phyloP scores from a whole-genome alignment of 2,113 vertebrate genomes.

The Alethe castanea region DNA sequence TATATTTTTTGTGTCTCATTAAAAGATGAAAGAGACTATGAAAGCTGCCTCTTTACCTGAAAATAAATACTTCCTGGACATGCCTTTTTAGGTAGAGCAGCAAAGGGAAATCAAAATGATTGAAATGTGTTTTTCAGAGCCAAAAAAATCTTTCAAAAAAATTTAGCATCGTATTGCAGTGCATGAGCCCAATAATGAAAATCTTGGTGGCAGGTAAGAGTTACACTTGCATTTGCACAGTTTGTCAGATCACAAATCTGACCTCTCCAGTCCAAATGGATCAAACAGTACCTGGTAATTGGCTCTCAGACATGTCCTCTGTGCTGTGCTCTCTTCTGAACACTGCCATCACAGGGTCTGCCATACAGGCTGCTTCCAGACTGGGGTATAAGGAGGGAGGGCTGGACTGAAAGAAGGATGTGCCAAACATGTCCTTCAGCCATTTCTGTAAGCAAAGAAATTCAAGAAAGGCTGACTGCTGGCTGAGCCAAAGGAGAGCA shows the following conservation, averaged over 20 bases:
- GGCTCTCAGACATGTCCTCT: neutral
- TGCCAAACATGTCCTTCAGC: neutral
- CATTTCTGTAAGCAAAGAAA: neutral
- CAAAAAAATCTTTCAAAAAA: neutral
- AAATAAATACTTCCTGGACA: constrained; percentile 50
- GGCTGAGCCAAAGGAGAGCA: neutral
- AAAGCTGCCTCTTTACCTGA: constrained; percentile 16
- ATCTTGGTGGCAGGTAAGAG: neutral
- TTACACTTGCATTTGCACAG: neutral
- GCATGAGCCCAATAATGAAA: neutral
- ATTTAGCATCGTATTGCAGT: neutral
- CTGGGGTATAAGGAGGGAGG: neutral
- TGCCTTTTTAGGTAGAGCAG: neutral
- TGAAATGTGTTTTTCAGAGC: neutral
- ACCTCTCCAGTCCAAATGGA: neutral
- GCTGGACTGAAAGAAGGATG: neutral
- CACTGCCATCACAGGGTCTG: neutral
- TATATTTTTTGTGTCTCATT: constrained; percentile 13
- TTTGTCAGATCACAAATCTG: neutral
- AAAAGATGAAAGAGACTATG: constrained; percentile 35
- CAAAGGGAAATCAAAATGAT: neutral
- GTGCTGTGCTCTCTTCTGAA: neutral
- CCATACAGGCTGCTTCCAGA: neutral
- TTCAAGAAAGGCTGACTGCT: neutral
- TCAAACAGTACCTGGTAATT: neutral